Evolutionary conservation across 2,888 invertebrate genomes (phyloP).

Genomic region (Halictus quadricinctus): DNA sequence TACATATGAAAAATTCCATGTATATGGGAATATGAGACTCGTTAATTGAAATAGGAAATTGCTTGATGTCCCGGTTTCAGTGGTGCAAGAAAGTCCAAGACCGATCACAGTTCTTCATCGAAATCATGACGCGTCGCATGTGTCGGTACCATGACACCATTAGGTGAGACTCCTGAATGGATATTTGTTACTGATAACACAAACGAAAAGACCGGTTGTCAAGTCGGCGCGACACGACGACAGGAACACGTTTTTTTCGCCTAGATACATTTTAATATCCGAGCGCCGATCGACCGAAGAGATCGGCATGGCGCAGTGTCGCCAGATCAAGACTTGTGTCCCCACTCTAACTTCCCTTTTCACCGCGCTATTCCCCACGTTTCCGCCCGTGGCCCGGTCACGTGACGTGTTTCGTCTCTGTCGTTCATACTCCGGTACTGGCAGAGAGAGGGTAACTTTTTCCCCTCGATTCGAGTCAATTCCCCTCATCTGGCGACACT

Average conservation of each 20-base stretch:
- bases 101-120: neutral
- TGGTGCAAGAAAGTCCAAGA: neutral
- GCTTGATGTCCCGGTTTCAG: neutral
- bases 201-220: slow-evolving; percentile 23
- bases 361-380: too few relatives aligned
- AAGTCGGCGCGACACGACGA: neutral
- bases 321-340: too few relatives aligned
- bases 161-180: neutral
- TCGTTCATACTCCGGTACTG: too few relatives aligned
- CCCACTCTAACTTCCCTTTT: too few relatives aligned
- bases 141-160: neutral
- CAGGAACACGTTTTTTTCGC: slow-evolving; percentile 32
- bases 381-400: too few relatives aligned
- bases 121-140: too few relatives aligned
- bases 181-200: slow-evolving; percentile 21
- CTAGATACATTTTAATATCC: slow-evolving; percentile 34
- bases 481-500: too few relatives aligned
- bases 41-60: neutral
- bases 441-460: too few relatives aligned
- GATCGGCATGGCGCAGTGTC: neutral
- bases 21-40: too few relatives aligned
- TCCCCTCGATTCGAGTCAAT: too few relatives aligned
- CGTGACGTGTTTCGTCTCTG: too few relatives aligned
- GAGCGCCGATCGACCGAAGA: neutral
- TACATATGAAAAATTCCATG: too few relatives aligned